Evolutionary conservation across 2,113 vertebrate genomes (phyloP).

Genomic region (Thunnus maccoyii): DNA sequence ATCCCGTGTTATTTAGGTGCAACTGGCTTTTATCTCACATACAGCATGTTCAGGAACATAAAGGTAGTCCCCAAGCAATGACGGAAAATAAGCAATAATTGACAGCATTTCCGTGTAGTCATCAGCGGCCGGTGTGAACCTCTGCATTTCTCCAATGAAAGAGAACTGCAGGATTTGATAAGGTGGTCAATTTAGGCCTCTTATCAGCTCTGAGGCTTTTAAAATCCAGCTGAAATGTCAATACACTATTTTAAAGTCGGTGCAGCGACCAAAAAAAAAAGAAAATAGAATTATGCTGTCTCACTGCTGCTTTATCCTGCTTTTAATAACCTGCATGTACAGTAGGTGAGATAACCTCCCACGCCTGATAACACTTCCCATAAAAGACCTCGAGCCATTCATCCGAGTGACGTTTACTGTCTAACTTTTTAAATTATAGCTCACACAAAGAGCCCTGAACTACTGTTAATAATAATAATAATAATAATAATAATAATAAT

Average conservation of each 20-base stretch:
- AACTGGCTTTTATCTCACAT: slow-evolving; percentile 8
- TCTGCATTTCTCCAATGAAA: slow-evolving; percentile 5
- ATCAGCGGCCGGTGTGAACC: background rate
- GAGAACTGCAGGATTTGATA: slow-evolving; percentile 46
- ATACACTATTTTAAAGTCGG: slow-evolving; percentile 38
- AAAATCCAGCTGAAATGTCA: slow-evolving; percentile 61
- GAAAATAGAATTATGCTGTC: background rate
- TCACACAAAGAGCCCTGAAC: background rate
- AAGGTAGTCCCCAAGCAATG: background rate
- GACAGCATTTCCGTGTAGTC: slow-evolving; percentile 23
- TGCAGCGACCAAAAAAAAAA: slow-evolving; percentile 13
- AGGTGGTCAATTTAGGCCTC: slow-evolving; percentile 39
- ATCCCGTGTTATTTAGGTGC: background rate
- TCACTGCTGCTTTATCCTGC: slow-evolving; percentile 29
- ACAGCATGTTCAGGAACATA: background rate
- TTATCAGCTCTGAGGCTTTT: slow-evolving; percentile 66
- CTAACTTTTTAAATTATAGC: slow-evolving; percentile 8
- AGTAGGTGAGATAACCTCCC: slow-evolving; percentile 61
- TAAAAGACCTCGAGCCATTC: slow-evolving; percentile 11
- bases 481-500: too few species aligned
- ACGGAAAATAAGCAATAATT: slow-evolving; percentile 16
- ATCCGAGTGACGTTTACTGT: background rate
- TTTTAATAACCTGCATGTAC: slow-evolving; percentile 55
- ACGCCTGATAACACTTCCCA: slow-evolving; percentile 36
- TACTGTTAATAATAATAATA: background rate